Base-by-base conservation (phyloP, 2,888 invertebrate genomes). In the Drosophila algonquin region DNA sequence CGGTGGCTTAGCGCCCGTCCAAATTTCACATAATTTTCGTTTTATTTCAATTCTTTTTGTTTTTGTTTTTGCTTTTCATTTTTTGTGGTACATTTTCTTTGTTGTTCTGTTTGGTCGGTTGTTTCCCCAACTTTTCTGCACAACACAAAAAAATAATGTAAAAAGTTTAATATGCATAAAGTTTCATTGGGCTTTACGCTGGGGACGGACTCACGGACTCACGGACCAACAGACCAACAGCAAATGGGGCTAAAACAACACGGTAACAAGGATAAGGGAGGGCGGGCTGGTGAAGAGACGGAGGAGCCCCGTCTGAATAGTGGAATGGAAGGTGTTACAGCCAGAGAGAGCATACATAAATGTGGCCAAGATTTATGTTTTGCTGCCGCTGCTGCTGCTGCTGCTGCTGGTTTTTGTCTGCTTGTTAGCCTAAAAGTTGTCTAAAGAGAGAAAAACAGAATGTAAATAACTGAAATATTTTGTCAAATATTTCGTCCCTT, bases 111-210 rank as follows among this genome's bases (percentile, higher is more conserved):
- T 59, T 70, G 30, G 60, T 70, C 60, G 71, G 61, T 60, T 53
- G 58, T 58, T 54, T 55, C 63, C 55, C 65, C 64, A 75, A 82
- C 79, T 76, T 81, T 84, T 40, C n/a, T 30, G 68, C 51, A 63
- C 71, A 58, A 58, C 82, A 78, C 86, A 83, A 87, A 77, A 77
- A 84, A 79, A 87, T 83, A 87, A 84, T 87, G 87, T 82, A 85
- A 85, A 87, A 87, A 87, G 86, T 86, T 88, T 86, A 86, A 86
- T 86, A 86, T 88, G 87, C 87, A 86, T 81, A 83, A 88, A 86
- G 87, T 86, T 85, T 81, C 85, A 79, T 87, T 83, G 73, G 80
- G 75, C 76, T 84, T 79, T 79, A 52, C 71, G 63, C 71, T 72
- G 40, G 40, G 35, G 61, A 30, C 30, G 30, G 72, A 71, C 40